Percentiles rank a stretch among this genome's conserved stretches.
Conservation (phyloP, 2,797 vertebrate genomes). For the Podarcis lilfordi region DNA sequence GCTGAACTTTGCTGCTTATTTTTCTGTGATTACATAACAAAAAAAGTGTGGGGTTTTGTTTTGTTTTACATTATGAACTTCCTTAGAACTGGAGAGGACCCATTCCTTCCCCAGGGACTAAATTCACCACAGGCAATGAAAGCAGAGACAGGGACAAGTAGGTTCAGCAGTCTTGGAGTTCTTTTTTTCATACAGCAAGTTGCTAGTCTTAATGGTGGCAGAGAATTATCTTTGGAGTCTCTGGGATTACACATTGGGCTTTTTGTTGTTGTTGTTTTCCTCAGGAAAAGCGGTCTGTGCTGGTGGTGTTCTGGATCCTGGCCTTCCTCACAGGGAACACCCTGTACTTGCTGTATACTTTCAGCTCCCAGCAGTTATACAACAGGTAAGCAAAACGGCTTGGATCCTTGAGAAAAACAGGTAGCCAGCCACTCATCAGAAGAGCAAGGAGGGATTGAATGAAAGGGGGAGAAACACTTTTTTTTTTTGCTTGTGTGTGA, state of each 20-base stretch:
- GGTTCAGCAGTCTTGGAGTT: background rate
- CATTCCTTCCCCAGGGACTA: background rate
- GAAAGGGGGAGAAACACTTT: background rate
- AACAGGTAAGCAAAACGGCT: constrained; percentile 84
- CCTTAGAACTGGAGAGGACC: background rate
- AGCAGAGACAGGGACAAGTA: background rate
- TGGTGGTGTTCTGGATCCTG: constrained; percentile 91
- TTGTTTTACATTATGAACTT: background rate
- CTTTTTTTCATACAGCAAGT: background rate
- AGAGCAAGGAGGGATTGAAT: background rate
- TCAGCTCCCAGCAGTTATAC: constrained; percentile 92
- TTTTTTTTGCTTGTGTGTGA: no score
- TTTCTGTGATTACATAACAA: background rate
- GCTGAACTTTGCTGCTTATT: background rate
- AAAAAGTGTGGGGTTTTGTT: background rate
- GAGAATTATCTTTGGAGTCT: no score
- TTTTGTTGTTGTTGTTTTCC: background rate
- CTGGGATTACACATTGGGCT: background rate
- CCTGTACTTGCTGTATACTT: constrained; percentile 91
- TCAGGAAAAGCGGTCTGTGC: constrained; percentile 93
- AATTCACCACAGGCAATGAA: background rate
- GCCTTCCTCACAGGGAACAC: constrained; percentile 91
- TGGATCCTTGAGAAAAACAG: background rate
- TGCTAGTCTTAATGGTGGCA: background rate
- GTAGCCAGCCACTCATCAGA: background rate